Base-by-base conservation (phyloP, 2,888 invertebrate species). In the Xestia ashworthii region DNA sequence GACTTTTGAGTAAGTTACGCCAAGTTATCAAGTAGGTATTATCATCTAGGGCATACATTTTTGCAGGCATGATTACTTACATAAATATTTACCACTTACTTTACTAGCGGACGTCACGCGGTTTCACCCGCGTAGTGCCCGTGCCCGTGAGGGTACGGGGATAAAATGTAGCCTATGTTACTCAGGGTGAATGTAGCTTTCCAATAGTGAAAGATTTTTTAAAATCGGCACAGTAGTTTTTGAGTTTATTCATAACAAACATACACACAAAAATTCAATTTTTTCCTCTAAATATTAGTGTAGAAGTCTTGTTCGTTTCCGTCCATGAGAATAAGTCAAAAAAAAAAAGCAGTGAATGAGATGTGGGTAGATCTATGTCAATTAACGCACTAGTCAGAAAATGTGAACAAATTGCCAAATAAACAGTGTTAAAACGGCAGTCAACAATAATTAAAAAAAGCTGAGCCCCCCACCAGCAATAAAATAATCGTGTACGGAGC, bases 381-480 rank as follows among this genome's bases (percentile, higher is more conserved):
- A 71, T 53, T 12, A 6, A 60, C 3, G n/a, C 60, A 68, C 14
- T 38, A 71, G 14, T 8, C 19, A 62, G 4, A 46, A 66, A 74
- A 68, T 22, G 44, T 5, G 14, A 64, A 50, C 1, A 64, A 60
- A 65, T n/a, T 71, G 66, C 16, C 41, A 66, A 67, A n/a, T 38
- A 55, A 44, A 48, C 22, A 67, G 55, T 74, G 78, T 76, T 66
- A 65, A 41, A 53, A 70, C 58, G 77, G 70, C 62, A 67, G 82
- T 76, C 41, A 81, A 85, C 70, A 80, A 84, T 87, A 80, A 84
- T 86, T 85, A 85, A 88, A 89, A n/a, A 91, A 91, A 91, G 90
- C 88, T 89, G 88, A 87, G 87, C 91, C 94, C 93, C 93, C 93
- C 91, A 91, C 66, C 86, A 85, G 91, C 91, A 93, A 94, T 95